Evolutionary conservation across 1,140 invertebrate genomes (phyloP).

Genomic region (Brachionus manjavacas): DNA sequence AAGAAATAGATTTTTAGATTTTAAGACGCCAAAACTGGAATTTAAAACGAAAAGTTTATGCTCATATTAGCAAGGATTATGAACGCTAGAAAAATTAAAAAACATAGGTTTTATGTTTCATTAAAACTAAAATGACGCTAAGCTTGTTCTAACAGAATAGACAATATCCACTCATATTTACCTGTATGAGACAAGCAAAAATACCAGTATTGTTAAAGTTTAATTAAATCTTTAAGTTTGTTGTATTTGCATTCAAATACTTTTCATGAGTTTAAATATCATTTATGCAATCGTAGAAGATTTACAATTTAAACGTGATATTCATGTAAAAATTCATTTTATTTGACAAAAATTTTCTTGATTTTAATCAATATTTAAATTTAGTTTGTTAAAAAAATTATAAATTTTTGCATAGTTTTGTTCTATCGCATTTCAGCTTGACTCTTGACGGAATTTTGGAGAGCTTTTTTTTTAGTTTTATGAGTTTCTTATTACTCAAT

Average conservation of each 20-base stretch:
- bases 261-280: not conserved
- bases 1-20: not conserved
- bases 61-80: not conserved
- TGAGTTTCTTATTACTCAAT: not conserved
- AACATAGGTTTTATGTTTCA: not conserved
- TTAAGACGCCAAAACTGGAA: not conserved
- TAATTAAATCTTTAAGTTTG: not conserved
- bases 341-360: not conserved
- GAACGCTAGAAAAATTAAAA: not conserved
- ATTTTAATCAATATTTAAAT: constrained; percentile 16
- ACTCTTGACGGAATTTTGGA: not conserved
- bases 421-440: not conserved
- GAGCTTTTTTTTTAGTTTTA: not conserved
- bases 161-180: not conserved
- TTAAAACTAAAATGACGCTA: not conserved
- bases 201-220: not conserved
- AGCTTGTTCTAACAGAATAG: not conserved
- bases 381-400: not conserved
- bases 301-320: constrained; percentile 11
- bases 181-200: not conserved
- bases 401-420: not conserved
- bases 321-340: not conserved
- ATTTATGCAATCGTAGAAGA: not conserved
- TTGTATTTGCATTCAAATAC: not conserved
- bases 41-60: not conserved